phyloP scores from a whole-genome alignment of 1,140 invertebrate species.

The Drosophila repleta region DNA sequence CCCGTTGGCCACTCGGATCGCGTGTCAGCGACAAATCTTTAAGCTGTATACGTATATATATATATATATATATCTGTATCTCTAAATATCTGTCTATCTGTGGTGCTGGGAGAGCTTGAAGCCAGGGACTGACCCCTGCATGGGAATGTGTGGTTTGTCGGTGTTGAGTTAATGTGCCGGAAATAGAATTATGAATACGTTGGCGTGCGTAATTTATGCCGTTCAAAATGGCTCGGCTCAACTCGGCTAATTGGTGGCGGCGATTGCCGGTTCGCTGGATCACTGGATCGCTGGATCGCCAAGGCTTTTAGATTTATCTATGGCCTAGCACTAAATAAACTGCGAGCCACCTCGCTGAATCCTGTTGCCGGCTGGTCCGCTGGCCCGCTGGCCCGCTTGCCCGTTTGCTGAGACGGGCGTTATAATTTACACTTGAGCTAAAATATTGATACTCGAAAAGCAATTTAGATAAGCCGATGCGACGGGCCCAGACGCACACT shows the following conservation, averaged over 20 bases:
- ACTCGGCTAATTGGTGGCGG: slow-evolving; percentile 7
- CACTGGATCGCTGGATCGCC: slow-evolving; percentile 15
- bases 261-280: slow-evolving; percentile 10
- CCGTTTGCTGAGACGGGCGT: slow-evolving; percentile 31
- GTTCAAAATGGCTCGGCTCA: slow-evolving; percentile 60
- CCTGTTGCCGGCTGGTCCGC: neutral
- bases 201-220: slow-evolving; percentile 78
- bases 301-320: slow-evolving; percentile 80
- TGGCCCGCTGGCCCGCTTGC: neutral
- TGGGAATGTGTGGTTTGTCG: slow-evolving; percentile 34
- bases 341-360: slow-evolving; percentile 9
- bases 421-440: slow-evolving; percentile 83
- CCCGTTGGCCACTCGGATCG: slow-evolving; percentile 64
- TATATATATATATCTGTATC: neutral
- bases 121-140: slow-evolving; percentile 41
- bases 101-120: slow-evolving; percentile 10
- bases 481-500: slow-evolving; percentile 53
- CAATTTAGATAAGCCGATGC: slow-evolving; percentile 81
- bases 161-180: slow-evolving; percentile 70
- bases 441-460: slow-evolving; percentile 84
- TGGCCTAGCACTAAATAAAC: slow-evolving; percentile 78
- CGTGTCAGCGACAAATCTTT: slow-evolving; percentile 77
- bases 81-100: neutral
- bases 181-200: slow-evolving; percentile 82
- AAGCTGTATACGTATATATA: neutral